Conservation (phyloP, 2,888 invertebrate species). For the Unio pictorum region DNA sequence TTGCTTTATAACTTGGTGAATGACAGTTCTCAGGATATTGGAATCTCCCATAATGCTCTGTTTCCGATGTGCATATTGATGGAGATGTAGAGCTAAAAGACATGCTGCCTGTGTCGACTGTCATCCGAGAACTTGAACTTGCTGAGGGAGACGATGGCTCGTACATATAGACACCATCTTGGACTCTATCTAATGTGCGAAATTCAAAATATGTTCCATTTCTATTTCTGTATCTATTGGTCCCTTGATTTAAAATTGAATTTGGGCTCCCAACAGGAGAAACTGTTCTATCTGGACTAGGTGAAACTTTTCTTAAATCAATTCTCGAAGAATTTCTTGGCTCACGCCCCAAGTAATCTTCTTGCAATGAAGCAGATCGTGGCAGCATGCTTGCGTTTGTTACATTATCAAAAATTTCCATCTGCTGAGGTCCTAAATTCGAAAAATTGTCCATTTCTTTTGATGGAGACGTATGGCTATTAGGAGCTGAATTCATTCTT, state of each 20-base stretch:
- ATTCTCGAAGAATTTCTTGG: conserved; percentile 24
- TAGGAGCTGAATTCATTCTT: conserved; percentile 38
- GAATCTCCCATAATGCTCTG: no score
- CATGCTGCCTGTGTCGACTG: no score
- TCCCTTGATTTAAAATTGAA: no score
- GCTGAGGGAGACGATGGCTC: no score
- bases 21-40: no score
- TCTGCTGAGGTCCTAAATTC: conserved; percentile 21
- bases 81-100: no score
- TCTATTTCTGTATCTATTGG: conserved; percentile 7
- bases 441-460: conserved; percentile 15
- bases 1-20: no score
- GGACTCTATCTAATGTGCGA: conserved; percentile 17
- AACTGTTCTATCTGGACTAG: conserved; percentile 31
- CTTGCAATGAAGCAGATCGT: conserved; percentile 33
- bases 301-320: conserved; percentile 26
- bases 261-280: conserved; percentile 27
- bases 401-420: conserved; percentile 22
- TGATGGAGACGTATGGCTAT: conserved; percentile 23
- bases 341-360: conserved; percentile 34
- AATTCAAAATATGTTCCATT: conserved; percentile 33
- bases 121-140: no score
- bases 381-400: conserved; percentile 26
- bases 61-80: no score
- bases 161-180: no score